Evolutionary conservation across 30 jellyfish, hydroid and myxozoan species (phyloP), one percentile per base, ranked within the genome.

Genomic region (Cassiopea andromeda): DNA sequence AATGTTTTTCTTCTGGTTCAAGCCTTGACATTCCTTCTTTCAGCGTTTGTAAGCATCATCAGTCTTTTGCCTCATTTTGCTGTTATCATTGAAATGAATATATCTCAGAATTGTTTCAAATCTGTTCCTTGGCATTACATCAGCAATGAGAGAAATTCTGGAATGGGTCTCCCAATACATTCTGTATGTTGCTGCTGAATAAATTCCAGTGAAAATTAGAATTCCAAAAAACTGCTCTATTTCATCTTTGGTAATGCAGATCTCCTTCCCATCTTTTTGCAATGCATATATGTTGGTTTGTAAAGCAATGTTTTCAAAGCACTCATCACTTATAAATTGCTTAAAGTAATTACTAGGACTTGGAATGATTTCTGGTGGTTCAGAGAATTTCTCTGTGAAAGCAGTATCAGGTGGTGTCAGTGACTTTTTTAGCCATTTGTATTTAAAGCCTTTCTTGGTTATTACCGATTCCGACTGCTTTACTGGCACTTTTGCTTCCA

Each of bases 191-290:
- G 94, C 94, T n/a, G 60, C 71, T 10, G 44, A 54, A 46, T 59
- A 60, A 54, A 89, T 81, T 69, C 97, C 97, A 94, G 83, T 89
- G 77, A 82, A 44, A 38, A 89, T 81, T 80, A 58, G 94, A 66
- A 89, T 81, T 48, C 94, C 97, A 58, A 82, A 64, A 61, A 69
- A 82, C 60, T 72, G 77, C 88, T 80, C 77, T 17, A 89, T 81
- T 89, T 89, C 97, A 7, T 82, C 93, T 43, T 50, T 64, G 44
- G 54, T 88, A 50, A 86, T 88, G 45, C 60, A 44, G 27, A 66
- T 57, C 43, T 82, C 49, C 46, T 78, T 71, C 38, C 94, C 97
- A 1, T 78, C 15, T 49, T 70, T 54, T 50, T 89, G 93, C 43
- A 74, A 27, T 57, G 91, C 44, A 67, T 89, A 89, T n/a, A 82